Conservation (phyloP, 2,797 vertebrate species). For the Phrynocephalus vlangalii region DNA sequence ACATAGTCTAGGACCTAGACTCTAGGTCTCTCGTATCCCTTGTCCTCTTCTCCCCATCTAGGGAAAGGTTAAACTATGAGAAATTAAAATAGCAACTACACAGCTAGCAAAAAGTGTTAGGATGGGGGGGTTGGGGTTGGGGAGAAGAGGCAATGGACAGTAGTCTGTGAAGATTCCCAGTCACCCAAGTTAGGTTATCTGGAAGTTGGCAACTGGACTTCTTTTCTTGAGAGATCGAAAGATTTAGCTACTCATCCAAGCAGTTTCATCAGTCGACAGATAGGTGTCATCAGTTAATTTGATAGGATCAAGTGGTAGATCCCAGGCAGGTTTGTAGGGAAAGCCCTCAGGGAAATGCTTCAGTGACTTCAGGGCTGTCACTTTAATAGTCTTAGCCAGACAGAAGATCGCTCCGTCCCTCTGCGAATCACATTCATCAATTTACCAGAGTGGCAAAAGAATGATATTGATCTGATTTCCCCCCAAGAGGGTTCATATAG, state of each 20-base stretch:
- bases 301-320: background rate
- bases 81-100: no score
- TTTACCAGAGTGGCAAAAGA: slow-evolving; percentile 13
- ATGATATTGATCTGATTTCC: slow-evolving; percentile 48
- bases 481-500: slow-evolving; percentile 4
- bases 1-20: background rate
- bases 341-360: background rate
- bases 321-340: background rate
- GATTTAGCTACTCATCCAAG: no score
- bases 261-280: no score
- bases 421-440: slow-evolving; percentile 35
- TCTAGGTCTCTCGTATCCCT: background rate
- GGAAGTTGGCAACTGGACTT: no score
- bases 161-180: no score
- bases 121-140: no score
- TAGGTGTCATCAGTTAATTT: background rate
- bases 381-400: slow-evolving; percentile 24
- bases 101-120: no score
- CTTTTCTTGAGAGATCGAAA: no score
- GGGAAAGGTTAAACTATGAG: no score
- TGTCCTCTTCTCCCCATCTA: background rate
- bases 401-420: background rate
- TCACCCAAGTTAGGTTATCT: no score
- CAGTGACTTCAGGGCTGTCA: background rate
- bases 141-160: no score